Conservation (phyloP, 2,888 invertebrate species). For the Stenoptilia bipunctidactyla region DNA sequence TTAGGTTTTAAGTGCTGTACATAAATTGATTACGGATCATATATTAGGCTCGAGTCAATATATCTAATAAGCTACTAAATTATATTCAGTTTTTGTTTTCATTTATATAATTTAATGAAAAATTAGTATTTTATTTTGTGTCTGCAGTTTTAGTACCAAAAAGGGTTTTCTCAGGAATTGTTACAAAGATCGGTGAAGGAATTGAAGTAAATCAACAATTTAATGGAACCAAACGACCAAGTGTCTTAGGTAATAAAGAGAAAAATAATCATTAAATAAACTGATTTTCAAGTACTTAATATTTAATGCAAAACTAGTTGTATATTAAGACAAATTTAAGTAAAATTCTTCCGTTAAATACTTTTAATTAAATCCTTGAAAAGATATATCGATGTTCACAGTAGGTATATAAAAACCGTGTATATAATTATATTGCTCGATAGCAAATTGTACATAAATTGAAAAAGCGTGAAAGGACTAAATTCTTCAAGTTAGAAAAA, state of each 20-base stretch:
- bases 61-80: too few species aligned
- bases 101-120: too few species aligned
- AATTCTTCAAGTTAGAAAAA: constrained; percentile 19
- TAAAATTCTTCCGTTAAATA: neutral
- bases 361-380: neutral
- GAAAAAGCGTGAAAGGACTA: constrained; percentile 44
- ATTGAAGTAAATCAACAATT: constrained; percentile 50
- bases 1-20: constrained; percentile 40
- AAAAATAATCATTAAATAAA: neutral
- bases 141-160: too few species aligned
- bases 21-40: constrained; percentile 34
- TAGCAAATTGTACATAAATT: constrained; percentile 46
- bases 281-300: too few species aligned
- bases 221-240: constrained; percentile 46
- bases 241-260: neutral
- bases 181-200: constrained; percentile 35
- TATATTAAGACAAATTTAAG: too few species aligned
- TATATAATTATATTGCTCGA: constrained; percentile 29
- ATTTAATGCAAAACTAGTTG: too few species aligned
- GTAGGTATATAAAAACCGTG: constrained; percentile 10
- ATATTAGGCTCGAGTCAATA: constrained; percentile 30
- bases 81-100: too few species aligned
- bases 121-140: too few species aligned
- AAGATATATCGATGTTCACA: neutral
- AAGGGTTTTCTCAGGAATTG: constrained; percentile 41